Evolutionary conservation across 1,140 invertebrate genomes (phyloP), one percentile per base, ranked within the genome.

Genomic region (Mactra quadrangularis): DNA sequence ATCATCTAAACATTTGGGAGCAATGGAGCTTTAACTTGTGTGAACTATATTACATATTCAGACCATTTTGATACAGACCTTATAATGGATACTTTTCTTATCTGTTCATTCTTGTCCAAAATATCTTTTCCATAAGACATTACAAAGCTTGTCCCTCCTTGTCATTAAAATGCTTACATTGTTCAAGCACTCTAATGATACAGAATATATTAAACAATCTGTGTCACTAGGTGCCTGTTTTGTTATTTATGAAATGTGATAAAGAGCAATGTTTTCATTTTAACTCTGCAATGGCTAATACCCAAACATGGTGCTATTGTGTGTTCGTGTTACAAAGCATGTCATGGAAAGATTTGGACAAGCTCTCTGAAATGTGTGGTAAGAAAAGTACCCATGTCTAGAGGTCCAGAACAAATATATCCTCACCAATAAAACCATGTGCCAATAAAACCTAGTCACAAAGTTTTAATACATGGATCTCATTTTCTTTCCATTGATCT

Each of bases 1-100:
- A 75, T 84, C 59, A 72, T 82, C 62, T 60, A 47, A 50, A 81
- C 64, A 81, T 71, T 81, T 62, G 82, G 85, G 85, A 83, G 83
- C 82, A 86, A 86, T 82, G 75, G 85, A 86, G 72, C 62, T 77
- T 68, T 76, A 79, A 59, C 31, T 72, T 55, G 53, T 55, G 50
- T 45, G 35, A 27, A n/a, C 15, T 29, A 45, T 60, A 45, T 55
- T 38, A 52, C 52, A 76, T 45, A 76, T 76, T 62, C 29, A 76
- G 27, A 52, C 38, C 22, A 45, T 47, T n/a, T 38, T 76, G 19
- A 52, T 62, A 19, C 22, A 60, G 27, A 60, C n/a, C 31, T 60
- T 35, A 27, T 76, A 31, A 29, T 35, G 27, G 22, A 64, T n/a
- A n/a, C 33, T 64, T 35, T 15, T 35, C 60, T 15, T 15, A 2